Evolutionary conservation across 2,797 vertebrate genomes (phyloP), one percentile per base, ranked within the genome.

Genomic region (Schizopygopsis malacanthus): DNA sequence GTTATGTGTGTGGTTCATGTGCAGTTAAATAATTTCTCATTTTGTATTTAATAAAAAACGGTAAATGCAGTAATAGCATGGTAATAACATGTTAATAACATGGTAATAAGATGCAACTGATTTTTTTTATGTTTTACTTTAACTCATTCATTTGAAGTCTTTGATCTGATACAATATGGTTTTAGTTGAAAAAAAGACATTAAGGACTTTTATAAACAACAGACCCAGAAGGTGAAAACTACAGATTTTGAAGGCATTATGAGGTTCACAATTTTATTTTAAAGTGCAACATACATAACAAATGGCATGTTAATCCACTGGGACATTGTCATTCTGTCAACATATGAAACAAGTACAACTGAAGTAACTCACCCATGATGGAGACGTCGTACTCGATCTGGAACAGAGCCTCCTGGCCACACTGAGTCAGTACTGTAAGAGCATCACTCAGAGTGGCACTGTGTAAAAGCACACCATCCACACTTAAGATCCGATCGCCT

Each of bases 371-470:
- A 99, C 98, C 98, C 93, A 98, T 97, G 84, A 98, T 95, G 18
- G 96, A 94, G 91, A 99, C 97, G 2, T 99, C 98, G 0, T 99
- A 99, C 91, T 99, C 98, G 0, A 98, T 97, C 92, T 98, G 97
- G 93, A 99, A 97, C 70, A 98, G 94, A 0, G 98, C 98, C 89
- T 99, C 97, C 50, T 98, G 98, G 84, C 96, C 96, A 78, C 97
- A 97, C 91, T 98, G 97, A 54, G 93, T 92, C 87, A 99, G 92
- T 70, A 98, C 94, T 33, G 93, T 95, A 73, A 98, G 95, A 9
- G 97, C 97, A 0, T 97, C 96, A 0, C 95, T 93, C 0, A 98
- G 98, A 91, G 92, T 95, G 89, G 96, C 95, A 18, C 93, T 97
- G 45, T 98, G 97, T 88, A 99, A 95, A 0, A 97, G 95, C 45